A percentile compares a stretch with the other conserved stretches of the same genome.
Evolutionary conservation across 53 echinoderm and acorn worm species (phyloP).

Genomic region (Stichopus horrens): DNA sequence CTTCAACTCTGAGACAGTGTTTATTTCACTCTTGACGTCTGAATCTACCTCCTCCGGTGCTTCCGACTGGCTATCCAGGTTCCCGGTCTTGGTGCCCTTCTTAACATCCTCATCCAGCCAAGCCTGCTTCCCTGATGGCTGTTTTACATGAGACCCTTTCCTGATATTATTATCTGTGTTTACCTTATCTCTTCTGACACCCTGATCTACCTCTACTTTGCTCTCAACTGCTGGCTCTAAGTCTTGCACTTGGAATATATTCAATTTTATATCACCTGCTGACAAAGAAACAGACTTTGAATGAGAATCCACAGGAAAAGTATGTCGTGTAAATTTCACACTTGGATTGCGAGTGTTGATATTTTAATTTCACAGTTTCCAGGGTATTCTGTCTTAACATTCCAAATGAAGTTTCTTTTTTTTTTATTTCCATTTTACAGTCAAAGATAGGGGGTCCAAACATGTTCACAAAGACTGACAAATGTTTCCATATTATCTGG

Average conservation of each 20-base stretch:
- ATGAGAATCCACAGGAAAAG: no score
- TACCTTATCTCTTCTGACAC: neutral
- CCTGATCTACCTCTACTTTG: neutral
- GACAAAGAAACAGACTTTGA: neutral
- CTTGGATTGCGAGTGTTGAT: no score
- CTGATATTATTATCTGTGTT: neutral
- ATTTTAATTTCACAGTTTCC: no score
- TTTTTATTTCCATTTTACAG: no score
- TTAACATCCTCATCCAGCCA: neutral
- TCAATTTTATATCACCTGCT: conserved; percentile 1
- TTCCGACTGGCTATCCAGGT: neutral
- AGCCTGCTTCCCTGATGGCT: neutral
- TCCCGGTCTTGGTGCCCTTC: neutral
- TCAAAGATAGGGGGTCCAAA: no score
- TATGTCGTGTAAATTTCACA: no score
- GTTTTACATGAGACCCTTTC: neutral
- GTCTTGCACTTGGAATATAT: conserved; percentile 14
- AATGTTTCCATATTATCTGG: no score
- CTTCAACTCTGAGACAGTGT: neutral
- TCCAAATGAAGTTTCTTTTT: no score
- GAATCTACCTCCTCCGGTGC: conserved; percentile 1
- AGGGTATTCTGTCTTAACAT: no score
- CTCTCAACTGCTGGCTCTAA: neutral
- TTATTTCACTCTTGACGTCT: conserved; percentile 23
- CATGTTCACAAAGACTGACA: no score